phyloP scores from a whole-genome alignment of 2,113 vertebrate genomes.

The Hipposideros armiger region DNA sequence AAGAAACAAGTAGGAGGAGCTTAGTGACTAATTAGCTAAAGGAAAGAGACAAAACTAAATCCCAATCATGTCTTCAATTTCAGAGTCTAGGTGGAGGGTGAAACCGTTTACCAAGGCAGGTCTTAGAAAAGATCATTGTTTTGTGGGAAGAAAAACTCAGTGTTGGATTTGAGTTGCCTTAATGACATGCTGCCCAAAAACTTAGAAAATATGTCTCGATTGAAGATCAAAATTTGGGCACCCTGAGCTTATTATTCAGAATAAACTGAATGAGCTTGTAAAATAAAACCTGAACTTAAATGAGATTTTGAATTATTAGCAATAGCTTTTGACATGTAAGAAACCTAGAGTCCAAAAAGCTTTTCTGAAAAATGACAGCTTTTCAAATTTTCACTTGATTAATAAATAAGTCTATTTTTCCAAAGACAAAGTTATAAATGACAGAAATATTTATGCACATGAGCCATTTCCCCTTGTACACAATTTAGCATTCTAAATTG shows the following conservation, averaged over 20 bases:
- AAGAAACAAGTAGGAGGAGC: conserved; percentile 7
- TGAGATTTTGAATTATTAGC: conserved; percentile 6
- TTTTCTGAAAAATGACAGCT: conserved; percentile 40
- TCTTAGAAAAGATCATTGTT: not conserved
- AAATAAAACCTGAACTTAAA: conserved; percentile 31
- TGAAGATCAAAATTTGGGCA: conserved; percentile 6
- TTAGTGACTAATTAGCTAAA: not conserved
- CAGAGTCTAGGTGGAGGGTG: not conserved
- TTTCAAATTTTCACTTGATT: conserved; percentile 45
- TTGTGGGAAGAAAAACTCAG: not conserved
- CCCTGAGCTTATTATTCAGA: too few species aligned
- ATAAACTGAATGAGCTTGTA: not conserved
- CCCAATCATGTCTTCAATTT: not conserved
- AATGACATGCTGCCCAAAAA: conserved; percentile 5
- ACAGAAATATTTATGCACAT: conserved; percentile 23
- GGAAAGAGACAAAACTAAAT: not conserved
- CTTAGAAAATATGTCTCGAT: not conserved
- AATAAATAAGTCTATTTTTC: conserved; percentile 6
- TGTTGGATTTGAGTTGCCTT: not conserved
- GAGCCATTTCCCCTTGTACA: not conserved
- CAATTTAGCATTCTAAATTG: not conserved
- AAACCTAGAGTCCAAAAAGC: not conserved
- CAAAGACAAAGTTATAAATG: conserved; percentile 54
- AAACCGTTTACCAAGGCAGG: not conserved
- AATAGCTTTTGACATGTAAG: not conserved